Evolutionary conservation across 92 coral and sea anemone genomes (phyloP).

Genomic region (Meandrina meandrites): DNA sequence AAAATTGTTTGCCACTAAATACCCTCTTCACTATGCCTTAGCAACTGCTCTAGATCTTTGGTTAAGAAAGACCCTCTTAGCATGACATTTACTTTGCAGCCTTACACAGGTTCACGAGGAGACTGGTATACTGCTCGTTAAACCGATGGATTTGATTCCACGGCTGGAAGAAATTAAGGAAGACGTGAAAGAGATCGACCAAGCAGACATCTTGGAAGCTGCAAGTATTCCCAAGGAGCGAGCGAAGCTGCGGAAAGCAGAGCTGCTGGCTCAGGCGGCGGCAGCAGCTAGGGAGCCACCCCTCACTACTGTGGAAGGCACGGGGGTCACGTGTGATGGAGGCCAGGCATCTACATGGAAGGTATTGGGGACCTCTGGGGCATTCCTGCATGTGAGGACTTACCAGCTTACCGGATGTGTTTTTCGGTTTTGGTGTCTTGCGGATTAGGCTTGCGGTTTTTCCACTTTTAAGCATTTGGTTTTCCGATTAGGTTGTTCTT

Average conservation of each 20-base stretch:
- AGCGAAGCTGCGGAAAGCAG: conserved; percentile 27
- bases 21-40: too few relatives aligned
- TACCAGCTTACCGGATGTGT: too few relatives aligned
- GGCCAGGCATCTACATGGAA: conserved; percentile 48
- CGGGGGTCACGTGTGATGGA: conserved; percentile 21
- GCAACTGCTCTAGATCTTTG: too few relatives aligned
- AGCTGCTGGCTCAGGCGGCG: conserved; percentile 16
- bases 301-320: conserved; percentile 54
- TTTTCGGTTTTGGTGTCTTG: too few relatives aligned
- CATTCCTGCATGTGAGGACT: not conserved
- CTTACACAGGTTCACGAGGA: conserved; percentile 79
- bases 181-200: conserved; percentile 25
- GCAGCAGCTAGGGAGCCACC: conserved; percentile 17
- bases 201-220: conserved; percentile 37
- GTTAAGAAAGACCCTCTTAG: too few relatives aligned
- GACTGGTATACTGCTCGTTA: conserved; percentile 63
- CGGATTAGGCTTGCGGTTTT: too few relatives aligned
- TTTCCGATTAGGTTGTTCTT: too few relatives aligned
- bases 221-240: conserved; percentile 53
- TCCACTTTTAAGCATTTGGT: too few relatives aligned
- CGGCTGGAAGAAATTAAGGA: conserved; percentile 49
- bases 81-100: conserved; percentile 21
- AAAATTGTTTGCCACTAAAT: too few relatives aligned
- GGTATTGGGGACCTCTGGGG: conserved; percentile 25
- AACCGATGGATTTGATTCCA: conserved; percentile 64